Evolutionary conservation across 2,888 invertebrate genomes (phyloP), one percentile per base, ranked within the genome.

Genomic region (Andrena flavipes): DNA sequence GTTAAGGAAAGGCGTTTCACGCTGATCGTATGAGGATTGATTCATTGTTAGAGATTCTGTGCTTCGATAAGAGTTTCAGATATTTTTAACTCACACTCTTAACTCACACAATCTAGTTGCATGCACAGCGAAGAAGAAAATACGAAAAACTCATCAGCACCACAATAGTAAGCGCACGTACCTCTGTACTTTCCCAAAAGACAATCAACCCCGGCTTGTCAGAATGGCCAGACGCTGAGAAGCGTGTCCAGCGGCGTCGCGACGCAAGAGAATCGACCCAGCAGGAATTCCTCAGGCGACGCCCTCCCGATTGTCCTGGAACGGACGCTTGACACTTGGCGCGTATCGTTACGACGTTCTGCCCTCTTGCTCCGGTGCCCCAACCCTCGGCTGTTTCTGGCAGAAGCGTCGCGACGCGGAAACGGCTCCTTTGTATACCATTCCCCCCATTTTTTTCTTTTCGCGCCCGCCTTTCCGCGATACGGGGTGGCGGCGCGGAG

Each of bases 261-360:
- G 29, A 56, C 13, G 30, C 20, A 35, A 51, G 67, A 35, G 60
- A 16, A 74, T 30, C 62, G 68, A 63, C 13, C 30, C 33, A 10
- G 26, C n/a, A 49, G 49, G 48, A 69, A 35, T 59, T 70, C 35
- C 70, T 42, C 29, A 60, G 56, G 51, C 64, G 35, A 76, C 79
- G 70, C 76, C 65, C 76, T 42, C 54, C 10, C 65, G 48, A 80
- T 76, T 54, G 60, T 71, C 60, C 65, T 65, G 51, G 7, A 80
- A 80, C 62, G 65, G 30, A 48, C 70, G 49, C 33, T 49, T 49
- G 64, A 69, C 59, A 64, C 78, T 78, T 54, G 77, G 56, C 76
- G 62, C 65, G 70, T 59, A 60, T 65, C 59, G 76, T 76, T 67
- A 70, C 76, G 51, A 30, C 64, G 35, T 33, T 64, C 79, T 13